phyloP scores from a whole-genome alignment of 2,888 invertebrate species.

The Pyrochroa serraticornis region DNA sequence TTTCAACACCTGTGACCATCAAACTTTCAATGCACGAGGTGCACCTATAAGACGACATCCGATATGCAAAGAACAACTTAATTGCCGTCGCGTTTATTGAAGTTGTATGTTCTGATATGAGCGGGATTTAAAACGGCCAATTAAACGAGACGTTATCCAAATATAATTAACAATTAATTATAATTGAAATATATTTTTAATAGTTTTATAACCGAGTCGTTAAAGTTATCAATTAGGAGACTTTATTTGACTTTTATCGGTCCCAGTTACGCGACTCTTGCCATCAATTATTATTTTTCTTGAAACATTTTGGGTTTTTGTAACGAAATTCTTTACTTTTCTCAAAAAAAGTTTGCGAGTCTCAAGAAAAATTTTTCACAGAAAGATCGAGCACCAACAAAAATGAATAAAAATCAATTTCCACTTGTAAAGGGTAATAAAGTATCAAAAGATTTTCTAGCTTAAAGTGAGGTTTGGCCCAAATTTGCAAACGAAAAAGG shows the following conservation, averaged over 20 bases:
- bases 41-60: constrained; percentile 13
- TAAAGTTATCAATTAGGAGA: constrained; percentile 19
- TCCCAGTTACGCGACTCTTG: constrained; percentile 8
- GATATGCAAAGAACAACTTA: constrained; percentile 23
- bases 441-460: neutral
- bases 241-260: constrained; percentile 16
- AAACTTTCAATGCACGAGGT: constrained; percentile 40
- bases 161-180: constrained; percentile 31
- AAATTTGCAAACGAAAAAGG: neutral
- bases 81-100: constrained; percentile 2
- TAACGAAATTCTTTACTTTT: too few relatives aligned
- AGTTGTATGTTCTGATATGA: neutral
- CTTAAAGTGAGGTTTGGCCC: neutral
- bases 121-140: constrained; percentile 6
- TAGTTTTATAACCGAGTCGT: constrained; percentile 24
- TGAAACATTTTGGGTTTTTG: too few relatives aligned
- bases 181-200: constrained; percentile 29
- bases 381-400: neutral
- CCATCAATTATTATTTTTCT: neutral
- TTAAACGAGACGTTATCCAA: constrained; percentile 6
- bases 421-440: neutral
- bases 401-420: neutral
- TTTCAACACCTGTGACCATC: constrained; percentile 46
- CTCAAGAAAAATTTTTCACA: too few relatives aligned
- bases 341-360: too few relatives aligned